Conservation (phyloP, 2,888 invertebrate genomes). For the Tuberolachnus salignus region DNA sequence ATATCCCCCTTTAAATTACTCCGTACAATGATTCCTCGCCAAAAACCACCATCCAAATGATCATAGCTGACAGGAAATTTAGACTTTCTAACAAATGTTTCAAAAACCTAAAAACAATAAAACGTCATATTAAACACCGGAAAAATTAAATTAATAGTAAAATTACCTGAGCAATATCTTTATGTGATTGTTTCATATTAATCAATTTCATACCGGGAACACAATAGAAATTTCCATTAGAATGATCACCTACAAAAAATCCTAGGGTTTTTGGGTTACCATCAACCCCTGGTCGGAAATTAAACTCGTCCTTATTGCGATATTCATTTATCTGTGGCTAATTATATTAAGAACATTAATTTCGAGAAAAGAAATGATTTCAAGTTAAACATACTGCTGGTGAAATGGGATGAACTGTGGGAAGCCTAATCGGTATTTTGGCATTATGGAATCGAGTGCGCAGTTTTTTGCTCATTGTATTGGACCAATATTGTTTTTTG, state of each 20-base stretch:
- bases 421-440: conserved; percentile 14
- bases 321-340: conserved; percentile 62
- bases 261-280: conserved; percentile 63
- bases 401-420: conserved; percentile 59
- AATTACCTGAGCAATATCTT: conserved; percentile 60
- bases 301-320: conserved; percentile 63
- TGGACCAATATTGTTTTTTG: conserved; percentile 60
- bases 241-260: conserved; percentile 61
- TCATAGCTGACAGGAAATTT: conserved; percentile 78
- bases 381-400: conserved; percentile 60
- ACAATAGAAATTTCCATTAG: conserved; percentile 60
- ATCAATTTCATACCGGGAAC: conserved; percentile 61
- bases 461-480: conserved; percentile 58
- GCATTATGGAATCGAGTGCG: conserved; percentile 57
- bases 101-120: conserved; percentile 63
- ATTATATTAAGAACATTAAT: conserved; percentile 55
- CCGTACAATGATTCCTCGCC: conserved; percentile 65
- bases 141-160: background rate
- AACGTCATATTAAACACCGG: conserved; percentile 18
- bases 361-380: background rate
- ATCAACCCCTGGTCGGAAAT: conserved; percentile 62
- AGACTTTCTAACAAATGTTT: conserved; percentile 76
- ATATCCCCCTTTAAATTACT: conserved; percentile 71
- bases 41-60: conserved; percentile 70
- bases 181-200: conserved; percentile 62